These are phyloP conservation scores for Proteles cristata DNA, from an alignment of 2,113 vertebrate species.

Conservation along the genomic window DNA sequence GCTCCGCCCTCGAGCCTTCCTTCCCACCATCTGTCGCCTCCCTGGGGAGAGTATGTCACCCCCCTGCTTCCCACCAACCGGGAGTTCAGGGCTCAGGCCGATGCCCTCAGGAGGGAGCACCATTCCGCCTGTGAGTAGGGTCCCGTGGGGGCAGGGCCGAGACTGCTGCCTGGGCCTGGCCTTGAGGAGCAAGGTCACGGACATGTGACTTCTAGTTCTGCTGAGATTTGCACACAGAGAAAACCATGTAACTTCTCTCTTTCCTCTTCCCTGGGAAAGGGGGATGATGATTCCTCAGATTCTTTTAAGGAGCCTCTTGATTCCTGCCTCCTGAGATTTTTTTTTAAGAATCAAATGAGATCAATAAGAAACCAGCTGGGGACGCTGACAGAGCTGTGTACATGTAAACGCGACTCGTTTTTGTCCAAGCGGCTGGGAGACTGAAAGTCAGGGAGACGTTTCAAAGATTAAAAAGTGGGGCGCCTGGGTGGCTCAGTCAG, in stretches of 20 bases:
- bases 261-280: neutral
- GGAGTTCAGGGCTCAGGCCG: no score
- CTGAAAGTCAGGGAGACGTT: neutral
- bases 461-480: neutral
- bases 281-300: neutral
- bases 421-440: neutral
- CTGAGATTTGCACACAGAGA: neutral
- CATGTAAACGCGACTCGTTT: neutral
- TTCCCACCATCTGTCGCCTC: neutral
- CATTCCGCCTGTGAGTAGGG: neutral
- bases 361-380: neutral
- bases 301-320: neutral
- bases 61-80: neutral
- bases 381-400: neutral
- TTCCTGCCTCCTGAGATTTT: neutral
- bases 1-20: neutral
- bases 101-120: neutral
- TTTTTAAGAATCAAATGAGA: neutral
- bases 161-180: neutral
- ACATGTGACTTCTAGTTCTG: neutral
- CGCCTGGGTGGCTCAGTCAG: no score
- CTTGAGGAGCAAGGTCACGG: neutral
- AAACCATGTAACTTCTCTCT: neutral
- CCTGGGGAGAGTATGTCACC: neutral
- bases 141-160: fast-evolving